Base-by-base conservation (phyloP, 2,113 vertebrate species). In the Saccopteryx bilineata region DNA sequence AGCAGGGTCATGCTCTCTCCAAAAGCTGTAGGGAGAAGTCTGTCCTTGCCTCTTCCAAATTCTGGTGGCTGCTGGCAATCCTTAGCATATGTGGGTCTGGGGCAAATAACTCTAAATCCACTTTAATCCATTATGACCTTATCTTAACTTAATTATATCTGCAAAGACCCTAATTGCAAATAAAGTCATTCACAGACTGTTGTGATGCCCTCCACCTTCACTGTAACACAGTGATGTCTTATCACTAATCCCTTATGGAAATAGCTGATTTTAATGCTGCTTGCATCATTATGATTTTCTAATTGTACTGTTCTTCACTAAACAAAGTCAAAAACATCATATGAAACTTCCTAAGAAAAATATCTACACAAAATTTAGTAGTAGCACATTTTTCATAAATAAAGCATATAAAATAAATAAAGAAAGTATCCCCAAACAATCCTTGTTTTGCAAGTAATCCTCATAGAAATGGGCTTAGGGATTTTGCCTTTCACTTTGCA, bases 261-360 rank as follows among this genome's bases (percentile, higher is more conserved):
- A 76, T 23, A 60, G 7, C 52, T 66, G 39, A 69, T 23, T 61
- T 69, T 31, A 39, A 52, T 48, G 19, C 17, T 63, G 88, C 19
- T 82, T 48, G 52, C 21, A 63, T 60, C 52, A 84, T 65, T 91
- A 91, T 33, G 14, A 65, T 65, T 79, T 79, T 72, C 52, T 46
- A 54, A 63, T 61, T 54, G 54, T 63, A 78, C 21, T 26, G 24
- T 33, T 72, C 11, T 52, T 94, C 17, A 13, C n/a, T 78, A 63
- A 94, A 61, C 17, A 46, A 85, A 46, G 12, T 19, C 39, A 46
- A 85, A 90, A 61, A 58, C 3, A 6, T 39, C 18, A 14, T 69
- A 8, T 19, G 50, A 85, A 85, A 90, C 15, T n/a, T 56, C 19
- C 72, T 80, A 86, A 65, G 65, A 66, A 79, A 79, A 85, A 91